These are phyloP conservation scores for Dreissena polymorpha DNA, from an alignment of 1,140 invertebrate species.

Conservation along the genomic window DNA sequence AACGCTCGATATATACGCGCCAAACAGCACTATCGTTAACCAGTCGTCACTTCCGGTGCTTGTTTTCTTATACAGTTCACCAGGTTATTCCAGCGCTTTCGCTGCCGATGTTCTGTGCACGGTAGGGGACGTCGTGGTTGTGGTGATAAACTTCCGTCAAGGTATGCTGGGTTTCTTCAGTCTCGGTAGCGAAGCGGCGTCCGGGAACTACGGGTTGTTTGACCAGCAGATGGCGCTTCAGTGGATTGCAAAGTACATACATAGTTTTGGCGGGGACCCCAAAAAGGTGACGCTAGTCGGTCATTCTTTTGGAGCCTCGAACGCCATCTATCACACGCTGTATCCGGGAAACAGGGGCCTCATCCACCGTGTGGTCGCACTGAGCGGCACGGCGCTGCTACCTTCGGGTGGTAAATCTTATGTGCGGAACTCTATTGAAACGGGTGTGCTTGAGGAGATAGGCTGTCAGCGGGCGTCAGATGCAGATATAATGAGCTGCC, in stretches of 20 bases:
- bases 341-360: conserved; percentile 24
- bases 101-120: conserved; percentile 19
- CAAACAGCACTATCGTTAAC: background rate
- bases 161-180: conserved; percentile 91
- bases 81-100: conserved; percentile 23
- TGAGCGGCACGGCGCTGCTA: conserved; percentile 30
- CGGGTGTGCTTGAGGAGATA: conserved; percentile 1
- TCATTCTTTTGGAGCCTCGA: conserved; percentile 26
- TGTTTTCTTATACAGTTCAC: conserved; percentile 13
- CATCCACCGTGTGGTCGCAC: conserved; percentile 29
- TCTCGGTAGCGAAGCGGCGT: conserved; percentile 11
- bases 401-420: background rate
- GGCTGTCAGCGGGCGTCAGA: conserved; percentile 4
- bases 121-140: conserved; percentile 33
- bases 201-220: conserved; percentile 44
- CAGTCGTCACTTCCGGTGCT: conserved; percentile 21
- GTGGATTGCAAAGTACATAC: conserved; percentile 45
- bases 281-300: conserved; percentile 28
- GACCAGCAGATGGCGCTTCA: conserved; percentile 44
- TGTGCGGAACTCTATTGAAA: background rate
- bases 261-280: conserved; percentile 26
- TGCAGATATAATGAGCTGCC: background rate
- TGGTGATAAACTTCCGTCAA: conserved; percentile 86
- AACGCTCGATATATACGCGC: conserved; percentile 41
- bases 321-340: conserved; percentile 32